Evolutionary conservation across 1,140 invertebrate species (phyloP).

Genomic region (Pseudobourletiella spinata): DNA sequence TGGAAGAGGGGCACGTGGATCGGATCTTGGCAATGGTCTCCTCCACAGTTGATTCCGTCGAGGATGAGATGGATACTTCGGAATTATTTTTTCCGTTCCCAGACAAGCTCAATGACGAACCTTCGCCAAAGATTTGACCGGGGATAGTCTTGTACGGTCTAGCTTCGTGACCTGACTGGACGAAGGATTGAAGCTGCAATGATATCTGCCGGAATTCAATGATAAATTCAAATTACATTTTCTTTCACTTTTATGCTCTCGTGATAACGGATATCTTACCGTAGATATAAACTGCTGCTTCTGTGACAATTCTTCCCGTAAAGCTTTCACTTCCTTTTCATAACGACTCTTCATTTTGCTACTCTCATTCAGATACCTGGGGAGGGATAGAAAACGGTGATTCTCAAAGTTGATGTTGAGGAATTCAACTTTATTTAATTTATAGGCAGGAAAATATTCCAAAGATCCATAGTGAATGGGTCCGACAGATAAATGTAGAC

Average conservation of each 20-base stretch:
- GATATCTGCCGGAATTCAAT: not conserved
- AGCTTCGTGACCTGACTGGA: not conserved
- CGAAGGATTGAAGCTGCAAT: not conserved
- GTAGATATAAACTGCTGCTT: constrained; percentile 22
- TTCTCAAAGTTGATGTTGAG: not conserved
- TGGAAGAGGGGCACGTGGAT: no score
- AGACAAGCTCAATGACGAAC: not conserved
- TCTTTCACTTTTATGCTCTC: no score
- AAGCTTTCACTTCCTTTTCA: constrained; percentile 16
- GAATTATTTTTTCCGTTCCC: not conserved
- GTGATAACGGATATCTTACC: constrained; percentile 10
- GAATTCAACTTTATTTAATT: not conserved
- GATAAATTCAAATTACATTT: not conserved
- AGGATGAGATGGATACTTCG: not conserved
- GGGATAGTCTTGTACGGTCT: not conserved
- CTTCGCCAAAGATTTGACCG: not conserved
- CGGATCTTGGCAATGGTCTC: no score
- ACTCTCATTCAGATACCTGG: constrained; percentile 12
- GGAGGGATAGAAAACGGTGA: no score
- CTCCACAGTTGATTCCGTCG: not conserved
- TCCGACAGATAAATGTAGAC: constrained; percentile 3
- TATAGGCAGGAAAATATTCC: not conserved
- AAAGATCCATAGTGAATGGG: no score
- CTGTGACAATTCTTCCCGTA: constrained; percentile 19
- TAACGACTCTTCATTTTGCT: constrained; percentile 10